Conservation (phyloP, 2,888 invertebrate species). For the Pachymerium ferrugineum region DNA sequence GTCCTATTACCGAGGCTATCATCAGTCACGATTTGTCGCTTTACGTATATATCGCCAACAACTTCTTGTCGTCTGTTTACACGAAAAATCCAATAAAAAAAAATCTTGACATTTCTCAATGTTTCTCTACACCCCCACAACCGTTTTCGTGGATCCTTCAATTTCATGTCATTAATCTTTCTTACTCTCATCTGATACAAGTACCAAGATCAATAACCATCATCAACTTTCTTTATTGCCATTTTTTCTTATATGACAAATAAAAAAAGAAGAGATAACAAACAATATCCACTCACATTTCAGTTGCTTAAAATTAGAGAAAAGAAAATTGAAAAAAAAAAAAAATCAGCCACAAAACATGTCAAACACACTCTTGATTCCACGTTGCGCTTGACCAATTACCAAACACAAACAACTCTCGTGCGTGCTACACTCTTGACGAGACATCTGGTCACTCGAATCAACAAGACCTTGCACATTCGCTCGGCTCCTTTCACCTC, state of each 20-base stretch:
- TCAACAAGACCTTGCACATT: background rate
- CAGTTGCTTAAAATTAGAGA: too few species aligned
- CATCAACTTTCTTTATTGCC: slow-evolving; percentile 14
- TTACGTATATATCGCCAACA: background rate
- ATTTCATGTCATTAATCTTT: slow-evolving; percentile 11
- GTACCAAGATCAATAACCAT: slow-evolving; percentile 11
- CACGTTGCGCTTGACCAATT: slow-evolving; percentile 4
- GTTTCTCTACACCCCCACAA: background rate
- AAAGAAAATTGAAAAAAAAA: too few species aligned
- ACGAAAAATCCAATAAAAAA: background rate
- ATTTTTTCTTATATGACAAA: background rate
- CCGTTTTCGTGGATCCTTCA: slow-evolving; percentile 2
- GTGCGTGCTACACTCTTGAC: background rate
- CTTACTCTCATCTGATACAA: slow-evolving; percentile 6
- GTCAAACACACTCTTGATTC: background rate
- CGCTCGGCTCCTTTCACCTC: background rate
- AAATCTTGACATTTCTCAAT: background rate
- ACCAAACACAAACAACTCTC: background rate
- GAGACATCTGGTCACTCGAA: background rate
- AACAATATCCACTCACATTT: background rate
- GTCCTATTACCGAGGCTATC: background rate
- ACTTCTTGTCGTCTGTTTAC: background rate
- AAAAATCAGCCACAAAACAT: too few species aligned
- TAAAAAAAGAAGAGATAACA: background rate
- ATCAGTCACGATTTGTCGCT: background rate